Evolutionary conservation across 2,888 invertebrate genomes (phyloP).

Genomic region (Synanthedon andrenaeformis): DNA sequence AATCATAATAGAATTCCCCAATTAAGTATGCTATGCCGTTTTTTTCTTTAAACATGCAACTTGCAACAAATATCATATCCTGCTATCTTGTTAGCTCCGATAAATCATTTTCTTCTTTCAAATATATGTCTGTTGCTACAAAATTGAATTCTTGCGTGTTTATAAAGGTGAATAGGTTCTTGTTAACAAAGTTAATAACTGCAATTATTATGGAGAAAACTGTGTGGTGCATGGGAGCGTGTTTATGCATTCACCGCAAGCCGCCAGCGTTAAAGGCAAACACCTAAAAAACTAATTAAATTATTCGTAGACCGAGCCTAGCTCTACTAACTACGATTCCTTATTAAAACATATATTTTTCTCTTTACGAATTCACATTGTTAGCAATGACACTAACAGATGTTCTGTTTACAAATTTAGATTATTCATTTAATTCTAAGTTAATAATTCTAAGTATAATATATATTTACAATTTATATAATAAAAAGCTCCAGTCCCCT

Average conservation of each 20-base stretch:
- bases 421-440: too few species aligned
- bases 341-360: slow-evolving; percentile 7
- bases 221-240: slow-evolving; percentile 21
- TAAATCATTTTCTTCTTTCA: too few species aligned
- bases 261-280: slow-evolving; percentile 21
- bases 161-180: background rate
- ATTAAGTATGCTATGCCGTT: too few species aligned
- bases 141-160: background rate
- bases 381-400: too few species aligned
- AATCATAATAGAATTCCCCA: too few species aligned
- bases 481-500: too few species aligned
- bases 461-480: too few species aligned
- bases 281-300: slow-evolving; percentile 17
- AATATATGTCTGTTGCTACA: background rate
- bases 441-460: too few species aligned
- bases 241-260: slow-evolving; percentile 38
- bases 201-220: slow-evolving; percentile 30
- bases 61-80: too few species aligned
- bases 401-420: too few species aligned
- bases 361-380: background rate
- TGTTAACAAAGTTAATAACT: slow-evolving; percentile 21
- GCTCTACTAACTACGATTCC: slow-evolving; percentile 25
- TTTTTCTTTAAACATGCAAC: too few species aligned
- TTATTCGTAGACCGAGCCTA: slow-evolving; percentile 14
- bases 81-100: too few species aligned